Base-by-base conservation (phyloP, 92 coral and sea anemone species). In the Phenganax stokvisi region DNA sequence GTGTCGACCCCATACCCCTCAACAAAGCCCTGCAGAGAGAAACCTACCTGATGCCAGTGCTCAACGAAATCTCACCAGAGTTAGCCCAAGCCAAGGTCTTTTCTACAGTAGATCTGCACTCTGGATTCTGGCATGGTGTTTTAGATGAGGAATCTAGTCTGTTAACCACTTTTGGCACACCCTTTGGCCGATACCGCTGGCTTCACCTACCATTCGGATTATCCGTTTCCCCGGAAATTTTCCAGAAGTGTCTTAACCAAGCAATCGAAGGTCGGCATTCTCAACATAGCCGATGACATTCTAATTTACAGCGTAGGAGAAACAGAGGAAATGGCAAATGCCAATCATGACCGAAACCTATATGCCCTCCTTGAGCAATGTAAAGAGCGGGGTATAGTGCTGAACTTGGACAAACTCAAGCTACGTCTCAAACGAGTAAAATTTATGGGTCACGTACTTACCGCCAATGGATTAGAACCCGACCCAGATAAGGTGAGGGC, bases 81-180 rank as follows among this genome's bases (percentile, higher is more conserved):
- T 74, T 75, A 16, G 81, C 84, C 0, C 71, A 16, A 59, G 88
- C 60, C 20, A 72, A 31, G 31, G 79, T 81, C 28, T 81, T 80
- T 60, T 65, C 84, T 6, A 81, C 66, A 11, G 80, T 63, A 11
- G 86, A 80, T 55, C 79, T 84, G 25, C 73, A 60, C 2, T 67
- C 87, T 16, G 90, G 87, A 3, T 87, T 72, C 69, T 87, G 87
- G 87, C 87, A 85, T 74, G 80, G 87, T 58, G 87, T 84, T 53
- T 82, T 87, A 6, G 87, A 81, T 37, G 85, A 76, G 10, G 83
- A 80, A 30, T 84, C 90, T 55, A 84, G 87, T 56, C 73, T 87
- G 16, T 87, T 87, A 81, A 87, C 90, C 7, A 87, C 87, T 16
- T 87, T 87, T 57, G 84, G 87, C 17, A 87, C 87, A 8, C 90